Base-by-base conservation (phyloP, 1,140 invertebrate genomes). In the Tetramorium parvispinum region DNA sequence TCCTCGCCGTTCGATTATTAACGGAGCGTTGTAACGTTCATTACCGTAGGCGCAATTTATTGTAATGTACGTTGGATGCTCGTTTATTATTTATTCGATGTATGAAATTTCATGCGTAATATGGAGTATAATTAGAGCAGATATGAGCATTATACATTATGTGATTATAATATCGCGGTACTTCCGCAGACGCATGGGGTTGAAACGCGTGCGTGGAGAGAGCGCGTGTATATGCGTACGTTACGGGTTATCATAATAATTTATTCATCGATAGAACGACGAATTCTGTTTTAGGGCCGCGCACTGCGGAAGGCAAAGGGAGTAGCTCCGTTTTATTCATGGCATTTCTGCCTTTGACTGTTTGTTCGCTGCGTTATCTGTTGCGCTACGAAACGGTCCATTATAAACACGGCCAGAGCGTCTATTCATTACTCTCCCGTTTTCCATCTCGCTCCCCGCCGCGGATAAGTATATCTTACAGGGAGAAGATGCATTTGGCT, bases 401-500 rank as follows among this genome's bases (percentile, higher is more conserved):
- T 73, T 32, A 18, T 71, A 63, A 43, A 24, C n/a, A 46, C 37
- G 40, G 46, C 51, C 37, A 27, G 75, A 68, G n/a, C 16, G 16
- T 65, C 63, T 70, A 55, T 70, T 65, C 66, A 71, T 71, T 82
- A 71, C 53, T 82, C 46, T 59, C 13, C 7, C 27, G 6, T 21
- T 43, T 18, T 37, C 63, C 32, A n/a, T 43, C 63, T 18, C 37
- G 4, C 18, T 27, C 37, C 21, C 40, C 32, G 24, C 27, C 2
- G n/a, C 43, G 40, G 68, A 83, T 83, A 83, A 83, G 57, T 83
- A 83, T 49, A 75, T 83, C 68, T 57, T 40, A 21, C 51, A 16
- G 79, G 16, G 40, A 32, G 79, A 59, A 83, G 79, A 85, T 78
- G 82, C 57, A 85, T 78, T 85, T 73, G 43, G 40, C 32, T 59